Base-by-base conservation (phyloP, 2,797 vertebrate genomes). In the Rhinogobio ventralis region DNA sequence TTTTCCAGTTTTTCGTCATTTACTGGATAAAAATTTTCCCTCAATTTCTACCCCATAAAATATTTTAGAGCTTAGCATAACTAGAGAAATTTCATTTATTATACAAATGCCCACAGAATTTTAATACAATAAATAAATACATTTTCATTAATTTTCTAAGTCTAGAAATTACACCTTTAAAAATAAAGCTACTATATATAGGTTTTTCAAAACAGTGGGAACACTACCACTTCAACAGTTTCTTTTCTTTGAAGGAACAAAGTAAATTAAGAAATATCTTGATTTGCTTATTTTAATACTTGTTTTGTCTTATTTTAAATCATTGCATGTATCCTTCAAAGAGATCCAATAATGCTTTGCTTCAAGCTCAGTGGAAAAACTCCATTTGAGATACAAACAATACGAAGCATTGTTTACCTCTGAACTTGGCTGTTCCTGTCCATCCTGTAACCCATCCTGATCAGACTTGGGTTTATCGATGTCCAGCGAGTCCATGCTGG, bases 401-500 rank as follows among this genome's bases (percentile, higher is more conserved):
- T 4, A 7, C 5, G 0, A 33, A 36, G 30, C 51, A 4, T 13
- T 4, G 13, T 74, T 49, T 93, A 96, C 95, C 95, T 96, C 95
- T 14, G 94, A 89, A 88, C 67, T 91, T 33, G 86, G 92, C n/a
- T 90, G 92, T 14, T 87, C 83, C 5, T 85, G 88, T 79, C 71
- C 83, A 10, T 86, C 87, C 71, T 84, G 86, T 28, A 84, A 42
- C 36, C 89, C 76, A 1, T 89, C 89, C 74, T 87, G 85, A 95
- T 98, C 97, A 17, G 95, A 87, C 1, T 97, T 95, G 79, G 95
- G 94, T 86, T 95, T 95, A 0, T 92, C 93, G 74, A 97, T 96
- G 93, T 99, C 98, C 94, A 99, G 89, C 2, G 98, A 99, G 87
- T 99, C 98, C 97, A 99, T 97, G 92, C 97, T 99, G 75, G 97